Evolutionary conservation across 2,888 invertebrate genomes (phyloP).

Genomic region (Caenorhabditis japonica): DNA sequence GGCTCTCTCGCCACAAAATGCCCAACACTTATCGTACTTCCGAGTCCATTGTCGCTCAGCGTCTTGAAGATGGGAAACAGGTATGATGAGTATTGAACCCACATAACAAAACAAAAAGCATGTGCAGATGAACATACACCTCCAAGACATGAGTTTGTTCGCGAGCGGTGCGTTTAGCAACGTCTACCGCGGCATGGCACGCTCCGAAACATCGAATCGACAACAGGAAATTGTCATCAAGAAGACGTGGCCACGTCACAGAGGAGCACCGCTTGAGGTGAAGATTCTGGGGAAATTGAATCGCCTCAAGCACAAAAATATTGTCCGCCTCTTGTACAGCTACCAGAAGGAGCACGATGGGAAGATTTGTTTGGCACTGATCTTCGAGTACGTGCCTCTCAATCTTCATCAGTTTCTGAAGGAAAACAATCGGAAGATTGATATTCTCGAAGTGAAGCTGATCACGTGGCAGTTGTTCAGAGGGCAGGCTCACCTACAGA

Average conservation of each 20-base stretch:
- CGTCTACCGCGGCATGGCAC: slow-evolving; percentile 56
- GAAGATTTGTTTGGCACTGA: slow-evolving; percentile 55
- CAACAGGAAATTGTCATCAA: slow-evolving; percentile 60
- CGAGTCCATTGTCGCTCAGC: slow-evolving; percentile 34
- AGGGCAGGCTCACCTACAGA: slow-evolving; percentile 60
- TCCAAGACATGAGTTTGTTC: slow-evolving; percentile 59
- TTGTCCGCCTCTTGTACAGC: slow-evolving; percentile 94
- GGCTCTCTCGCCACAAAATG: slow-evolving; percentile 21
- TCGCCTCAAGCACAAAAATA: slow-evolving; percentile 93
- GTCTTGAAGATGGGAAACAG: slow-evolving; percentile 42
- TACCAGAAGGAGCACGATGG: slow-evolving; percentile 80
- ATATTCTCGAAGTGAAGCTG: slow-evolving; percentile 56
- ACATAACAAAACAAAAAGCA: background rate
- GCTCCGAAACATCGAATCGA: slow-evolving; percentile 19
- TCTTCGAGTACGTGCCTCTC: slow-evolving; percentile 64
- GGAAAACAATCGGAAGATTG: slow-evolving; percentile 15
- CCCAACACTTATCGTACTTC: slow-evolving; percentile 41
- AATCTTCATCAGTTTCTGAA: slow-evolving; percentile 61
- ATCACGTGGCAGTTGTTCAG: slow-evolving; percentile 67
- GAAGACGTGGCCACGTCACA: slow-evolving; percentile 62
- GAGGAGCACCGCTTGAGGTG: slow-evolving; percentile 32
- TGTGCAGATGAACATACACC: slow-evolving; percentile 46
- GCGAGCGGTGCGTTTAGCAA: slow-evolving; percentile 65
- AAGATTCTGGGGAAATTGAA: slow-evolving; percentile 95
- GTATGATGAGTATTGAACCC: slow-evolving; percentile 2